A percentile compares a stretch with the other conserved stretches of the same genome.
Evolutionary conservation across 2,888 invertebrate genomes (phyloP).

Genomic region (Eilema sororculum): DNA sequence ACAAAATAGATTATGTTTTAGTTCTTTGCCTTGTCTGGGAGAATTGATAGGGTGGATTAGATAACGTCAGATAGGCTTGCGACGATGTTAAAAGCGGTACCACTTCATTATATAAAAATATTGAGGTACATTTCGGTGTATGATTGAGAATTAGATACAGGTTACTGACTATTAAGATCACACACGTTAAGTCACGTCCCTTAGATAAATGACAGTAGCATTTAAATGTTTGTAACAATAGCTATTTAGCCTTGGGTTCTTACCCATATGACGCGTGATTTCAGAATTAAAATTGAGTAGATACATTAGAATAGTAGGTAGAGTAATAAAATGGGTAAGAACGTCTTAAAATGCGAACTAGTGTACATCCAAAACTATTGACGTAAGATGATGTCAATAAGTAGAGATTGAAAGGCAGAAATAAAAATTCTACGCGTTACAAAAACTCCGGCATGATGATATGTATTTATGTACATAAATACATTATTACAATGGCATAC

Average conservation of each 20-base stretch:
- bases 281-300: background rate
- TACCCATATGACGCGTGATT: background rate
- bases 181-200: background rate
- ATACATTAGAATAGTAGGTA: background rate
- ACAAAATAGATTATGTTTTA: conserved; percentile 10
- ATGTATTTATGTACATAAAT: conserved; percentile 64
- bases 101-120: background rate
- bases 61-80: background rate
- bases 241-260: too few relatives aligned
- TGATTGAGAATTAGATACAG: background rate
- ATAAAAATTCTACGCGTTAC: conserved; percentile 56
- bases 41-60: background rate
- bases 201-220: background rate
- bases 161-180: too few relatives aligned
- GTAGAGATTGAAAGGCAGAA: conserved; percentile 42
- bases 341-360: conserved; percentile 18
- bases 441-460: conserved; percentile 53
- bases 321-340: conserved; percentile 16
- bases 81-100: background rate
- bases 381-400: conserved; percentile 29
- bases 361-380: conserved; percentile 26
- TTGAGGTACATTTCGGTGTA: background rate
- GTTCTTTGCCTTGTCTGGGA: background rate
- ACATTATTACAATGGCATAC: conserved; percentile 63
- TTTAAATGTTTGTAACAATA: conserved; percentile 7